Evolutionary conservation across 2,113 vertebrate species (phyloP).

Genomic region (Oxygymnocypris stewartii): DNA sequence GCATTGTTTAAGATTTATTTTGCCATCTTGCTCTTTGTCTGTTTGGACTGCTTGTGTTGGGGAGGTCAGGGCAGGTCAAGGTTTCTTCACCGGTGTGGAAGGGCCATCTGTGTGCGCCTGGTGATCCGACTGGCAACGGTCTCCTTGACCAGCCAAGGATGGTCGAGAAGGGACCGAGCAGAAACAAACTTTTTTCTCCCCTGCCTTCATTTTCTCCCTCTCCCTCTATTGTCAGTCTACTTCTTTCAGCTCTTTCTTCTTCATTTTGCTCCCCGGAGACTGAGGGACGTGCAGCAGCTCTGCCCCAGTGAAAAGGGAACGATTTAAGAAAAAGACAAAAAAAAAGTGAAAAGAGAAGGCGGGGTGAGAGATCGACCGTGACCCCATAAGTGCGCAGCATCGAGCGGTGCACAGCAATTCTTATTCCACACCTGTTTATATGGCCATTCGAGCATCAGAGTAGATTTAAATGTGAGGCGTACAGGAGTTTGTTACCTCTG

Average conservation of each 20-base stretch:
- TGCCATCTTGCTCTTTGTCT: not conserved
- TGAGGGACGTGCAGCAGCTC: slow-evolving; percentile 6
- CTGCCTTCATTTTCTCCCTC: not conserved
- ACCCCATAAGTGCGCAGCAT: slow-evolving; percentile 16
- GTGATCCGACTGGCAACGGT: slow-evolving; percentile 8
- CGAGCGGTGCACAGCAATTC: not conserved
- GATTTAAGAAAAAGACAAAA: slow-evolving; percentile 11
- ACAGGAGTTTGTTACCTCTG: slow-evolving; percentile 20
- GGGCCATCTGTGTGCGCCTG: slow-evolving; percentile 32
- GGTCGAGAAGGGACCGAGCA: not conserved
- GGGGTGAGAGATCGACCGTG: slow-evolving; percentile 11
- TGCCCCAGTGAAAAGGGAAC: not conserved
- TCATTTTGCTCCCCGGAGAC: slow-evolving; percentile 23
- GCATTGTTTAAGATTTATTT: slow-evolving; percentile 19
- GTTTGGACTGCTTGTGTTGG: not conserved
- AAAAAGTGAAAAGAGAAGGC: not conserved
- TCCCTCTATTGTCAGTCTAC: slow-evolving; percentile 16
- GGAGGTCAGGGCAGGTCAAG: slow-evolving; percentile 18
- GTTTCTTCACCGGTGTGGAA: slow-evolving; percentile 31
- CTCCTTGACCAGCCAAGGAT: slow-evolving; percentile 34
- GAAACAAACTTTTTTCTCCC: not conserved
- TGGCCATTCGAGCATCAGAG: not conserved
- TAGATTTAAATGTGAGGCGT: not conserved
- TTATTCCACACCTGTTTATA: slow-evolving; percentile 12
- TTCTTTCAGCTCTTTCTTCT: slow-evolving; percentile 41